Evolutionary conservation across 2,888 invertebrate genomes (phyloP), one percentile per base, ranked within the genome.

Genomic region (Clusia tigrina): DNA sequence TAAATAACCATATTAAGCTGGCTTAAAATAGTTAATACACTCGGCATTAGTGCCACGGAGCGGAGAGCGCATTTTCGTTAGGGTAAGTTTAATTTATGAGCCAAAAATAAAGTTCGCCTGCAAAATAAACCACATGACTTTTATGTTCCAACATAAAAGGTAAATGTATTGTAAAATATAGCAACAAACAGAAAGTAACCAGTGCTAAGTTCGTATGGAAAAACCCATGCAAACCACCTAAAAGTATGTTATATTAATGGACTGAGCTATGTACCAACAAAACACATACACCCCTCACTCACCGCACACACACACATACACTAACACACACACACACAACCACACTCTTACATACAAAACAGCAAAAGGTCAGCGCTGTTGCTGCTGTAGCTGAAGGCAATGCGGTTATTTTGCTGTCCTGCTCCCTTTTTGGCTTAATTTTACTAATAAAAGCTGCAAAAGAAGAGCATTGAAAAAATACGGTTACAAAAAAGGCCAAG

Each of bases 71-170:
- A 17, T 5, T 3, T 42, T 10, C 22, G 48, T 22, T 6, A 20
- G 48, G 42, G 42, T n/a, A 42, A 42, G 22, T 48, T 48, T 18
- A 48, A 48, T 48, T 48, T 48, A 48, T 20, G 48, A 20, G 48
- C 48, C 48, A 18, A 48, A 48, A 48, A 48, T 48, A 48, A 48
- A 48, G 48, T 42, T 42, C n/a, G 12, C 9, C 42, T 32, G 32
- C 54, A n/a, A 54, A 26, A 32, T 54, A 54, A 54, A 54, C 54
- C 54, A 54, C 54, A 54, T 32, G 26, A 54, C 54, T 54, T 54
- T 54, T 54, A 54, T 54, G 22, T 32, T 54, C 25, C n/a, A 18
- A 22, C 55, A 55, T 22, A 55, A 55, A 37, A 55, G 55, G 55
- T 22, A 55, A 55, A 55, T 37, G 55, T 55, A 32, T 54, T 54